A percentile compares a stretch with the other conserved stretches of the same genome.
phyloP scores from a whole-genome alignment of 2,113 vertebrate genomes.

The Tragelaphus strepsiceros region DNA sequence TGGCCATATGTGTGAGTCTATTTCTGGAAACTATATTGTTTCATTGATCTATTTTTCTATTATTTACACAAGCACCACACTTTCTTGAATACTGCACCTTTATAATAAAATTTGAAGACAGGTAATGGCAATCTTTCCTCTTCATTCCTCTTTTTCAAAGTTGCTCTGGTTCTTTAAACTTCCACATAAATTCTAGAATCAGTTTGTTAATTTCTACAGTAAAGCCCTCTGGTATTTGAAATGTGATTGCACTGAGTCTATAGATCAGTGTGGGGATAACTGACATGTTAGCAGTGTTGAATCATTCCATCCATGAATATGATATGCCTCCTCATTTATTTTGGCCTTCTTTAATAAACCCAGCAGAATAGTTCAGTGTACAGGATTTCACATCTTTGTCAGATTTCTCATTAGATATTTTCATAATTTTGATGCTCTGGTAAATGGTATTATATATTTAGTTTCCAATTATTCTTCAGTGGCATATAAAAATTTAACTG shows the following conservation, averaged over 20 bases:
- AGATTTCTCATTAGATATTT: not conserved
- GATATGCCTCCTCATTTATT: not conserved
- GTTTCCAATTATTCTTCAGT: not conserved
- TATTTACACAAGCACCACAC: not conserved
- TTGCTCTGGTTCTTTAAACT: not conserved
- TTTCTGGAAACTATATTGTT: not conserved
- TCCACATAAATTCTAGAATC: not conserved
- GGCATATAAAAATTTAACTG: not conserved
- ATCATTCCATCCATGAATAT: not conserved
- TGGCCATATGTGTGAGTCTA: not conserved
- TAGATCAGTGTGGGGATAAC: not conserved
- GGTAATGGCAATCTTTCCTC: not conserved
- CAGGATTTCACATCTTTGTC: not conserved
- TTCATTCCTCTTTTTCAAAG: not conserved
- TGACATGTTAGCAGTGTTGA: not conserved
- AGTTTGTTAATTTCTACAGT: not conserved
- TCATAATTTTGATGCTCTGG: not conserved
- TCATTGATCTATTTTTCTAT: not conserved
- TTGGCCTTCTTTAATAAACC: not conserved
- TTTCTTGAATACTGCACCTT: not conserved
- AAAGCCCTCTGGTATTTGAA: not conserved
- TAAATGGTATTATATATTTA: not conserved
- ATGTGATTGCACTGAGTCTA: not conserved
- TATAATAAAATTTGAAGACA: not conserved
- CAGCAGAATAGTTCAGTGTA: not conserved